Percentiles rank a stretch among this genome's conserved stretches.
Evolutionary conservation across 2,888 invertebrate species (phyloP).

Genomic region (Hydrotaea diabolus): DNA sequence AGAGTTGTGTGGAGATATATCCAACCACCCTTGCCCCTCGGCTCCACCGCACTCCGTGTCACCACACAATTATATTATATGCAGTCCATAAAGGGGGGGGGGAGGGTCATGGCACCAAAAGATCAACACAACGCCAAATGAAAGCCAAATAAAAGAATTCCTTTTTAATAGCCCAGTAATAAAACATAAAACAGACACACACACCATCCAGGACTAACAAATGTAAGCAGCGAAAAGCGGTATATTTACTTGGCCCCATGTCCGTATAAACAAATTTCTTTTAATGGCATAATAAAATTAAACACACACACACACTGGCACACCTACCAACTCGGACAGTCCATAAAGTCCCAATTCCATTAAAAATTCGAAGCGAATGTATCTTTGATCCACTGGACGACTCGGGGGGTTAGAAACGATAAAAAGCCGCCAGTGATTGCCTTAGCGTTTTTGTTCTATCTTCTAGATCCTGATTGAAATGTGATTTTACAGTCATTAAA

Average conservation of each 20-base stretch:
- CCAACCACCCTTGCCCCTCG: not conserved
- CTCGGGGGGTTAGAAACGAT: not conserved
- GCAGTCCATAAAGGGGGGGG: constrained; percentile 12
- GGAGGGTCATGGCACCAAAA: not conserved
- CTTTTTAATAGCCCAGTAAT: constrained; percentile 28
- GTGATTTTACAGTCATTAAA: constrained; percentile 17
- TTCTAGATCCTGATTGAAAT: constrained; percentile 3
- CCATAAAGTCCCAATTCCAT: not conserved
- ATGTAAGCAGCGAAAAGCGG: not conserved
- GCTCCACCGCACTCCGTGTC: too few relatives aligned
- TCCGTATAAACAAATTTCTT: constrained; percentile 43
- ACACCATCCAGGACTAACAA: not conserved
- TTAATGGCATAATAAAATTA: constrained; percentile 66
- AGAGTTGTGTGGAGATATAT: too few relatives aligned
- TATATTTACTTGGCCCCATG: not conserved
- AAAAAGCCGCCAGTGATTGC: not conserved
- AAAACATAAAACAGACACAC: constrained; percentile 20
- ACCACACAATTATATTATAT: constrained; percentile 25
- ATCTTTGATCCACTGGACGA: not conserved
- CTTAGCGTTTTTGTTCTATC: not conserved
- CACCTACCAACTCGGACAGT: not conserved
- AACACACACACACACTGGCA: constrained; percentile 40
- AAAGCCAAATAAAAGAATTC: constrained; percentile 18
- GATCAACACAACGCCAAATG: constrained; percentile 11
- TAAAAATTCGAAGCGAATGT: not conserved